Percentiles rank a stretch among this genome's conserved stretches.
These are phyloP conservation scores for Fragum whitleyi DNA, from an alignment of 2,888 invertebrate genomes.

Conservation along the genomic window DNA sequence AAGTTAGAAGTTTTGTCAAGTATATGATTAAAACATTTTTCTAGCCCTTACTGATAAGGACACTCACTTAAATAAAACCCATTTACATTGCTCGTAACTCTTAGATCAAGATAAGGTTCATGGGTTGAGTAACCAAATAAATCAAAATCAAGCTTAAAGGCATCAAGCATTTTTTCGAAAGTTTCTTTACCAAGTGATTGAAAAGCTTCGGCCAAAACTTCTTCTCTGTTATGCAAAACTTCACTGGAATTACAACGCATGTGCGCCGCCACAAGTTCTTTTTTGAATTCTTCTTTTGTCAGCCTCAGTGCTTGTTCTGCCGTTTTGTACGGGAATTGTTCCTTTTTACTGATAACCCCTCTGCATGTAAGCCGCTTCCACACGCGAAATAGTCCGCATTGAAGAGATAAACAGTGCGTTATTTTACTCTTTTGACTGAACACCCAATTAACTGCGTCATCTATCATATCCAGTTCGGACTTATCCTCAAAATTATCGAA, in stretches of 20 bases:
- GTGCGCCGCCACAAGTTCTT: conserved; percentile 34
- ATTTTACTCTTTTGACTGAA: conserved; percentile 28
- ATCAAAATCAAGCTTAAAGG: conserved; percentile 60
- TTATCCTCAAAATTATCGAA: background rate
- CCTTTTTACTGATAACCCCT: conserved; percentile 58
- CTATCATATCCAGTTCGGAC: conserved; percentile 19
- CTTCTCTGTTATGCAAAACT: conserved; percentile 42
- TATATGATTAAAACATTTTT: no score
- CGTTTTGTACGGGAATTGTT: conserved; percentile 51
- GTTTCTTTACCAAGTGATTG: conserved; percentile 30
- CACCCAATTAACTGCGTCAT: conserved; percentile 20
- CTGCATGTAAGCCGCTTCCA: conserved; percentile 64
- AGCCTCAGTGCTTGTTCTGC: conserved; percentile 30
- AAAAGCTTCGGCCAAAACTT: conserved; percentile 59
- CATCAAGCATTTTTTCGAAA: conserved; percentile 34
- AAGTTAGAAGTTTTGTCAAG: no score
- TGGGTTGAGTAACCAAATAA: conserved; percentile 56
- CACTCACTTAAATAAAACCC: background rate
- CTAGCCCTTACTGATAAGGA: background rate
- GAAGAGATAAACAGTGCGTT: conserved; percentile 43
- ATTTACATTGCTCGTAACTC: background rate
- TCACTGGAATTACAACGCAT: conserved; percentile 18
- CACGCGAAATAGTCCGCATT: conserved; percentile 49
- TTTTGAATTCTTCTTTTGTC: conserved; percentile 35
- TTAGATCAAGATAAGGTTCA: background rate